A percentile compares a stretch with the other conserved stretches of the same genome.
Evolutionary conservation across 2,113 vertebrate species (phyloP).

Genomic region (Cygnus atratus): DNA sequence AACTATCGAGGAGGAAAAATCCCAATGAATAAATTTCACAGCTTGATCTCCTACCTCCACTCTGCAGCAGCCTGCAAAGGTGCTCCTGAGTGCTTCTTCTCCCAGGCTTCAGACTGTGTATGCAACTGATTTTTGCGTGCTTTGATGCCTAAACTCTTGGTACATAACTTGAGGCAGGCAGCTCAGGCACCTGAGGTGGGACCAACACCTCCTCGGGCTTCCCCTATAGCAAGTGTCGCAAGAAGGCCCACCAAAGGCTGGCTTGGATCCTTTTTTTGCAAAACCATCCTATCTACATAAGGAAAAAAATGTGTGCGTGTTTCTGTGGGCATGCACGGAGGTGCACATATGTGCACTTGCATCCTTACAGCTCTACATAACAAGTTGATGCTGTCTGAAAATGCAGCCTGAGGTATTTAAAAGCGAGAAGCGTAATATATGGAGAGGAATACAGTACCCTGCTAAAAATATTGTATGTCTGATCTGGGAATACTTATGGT

Average conservation of each 20-base stretch:
- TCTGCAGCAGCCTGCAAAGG: neutral
- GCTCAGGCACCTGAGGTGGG: neutral
- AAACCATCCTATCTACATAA: neutral
- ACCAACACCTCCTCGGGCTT: neutral
- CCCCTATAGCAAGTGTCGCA: neutral
- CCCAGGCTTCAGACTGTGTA: neutral
- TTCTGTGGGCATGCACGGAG: neutral
- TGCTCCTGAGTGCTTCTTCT: neutral
- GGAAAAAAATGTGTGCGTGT: neutral
- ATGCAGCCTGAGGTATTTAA: slow-evolving; percentile 25
- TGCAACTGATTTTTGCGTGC: neutral
- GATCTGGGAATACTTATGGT: slow-evolving; percentile 13
- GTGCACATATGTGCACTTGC: neutral
- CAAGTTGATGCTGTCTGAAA: slow-evolving; percentile 12
- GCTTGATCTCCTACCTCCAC: neutral
- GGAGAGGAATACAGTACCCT: neutral
- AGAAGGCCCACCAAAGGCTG: neutral
- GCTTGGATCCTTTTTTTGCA: neutral
- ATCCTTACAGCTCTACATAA: neutral
- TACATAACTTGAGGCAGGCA: fast-evolving
- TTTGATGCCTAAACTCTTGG: neutral
- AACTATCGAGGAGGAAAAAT: neutral
- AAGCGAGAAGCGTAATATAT: neutral
- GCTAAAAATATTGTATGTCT: slow-evolving; percentile 30
- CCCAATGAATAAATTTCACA: neutral